Percentiles rank a stretch among this genome's conserved stretches.
These are phyloP conservation scores for Trinorchestia longiramus DNA, from an alignment of 1,140 invertebrate species.

Conservation along the genomic window DNA sequence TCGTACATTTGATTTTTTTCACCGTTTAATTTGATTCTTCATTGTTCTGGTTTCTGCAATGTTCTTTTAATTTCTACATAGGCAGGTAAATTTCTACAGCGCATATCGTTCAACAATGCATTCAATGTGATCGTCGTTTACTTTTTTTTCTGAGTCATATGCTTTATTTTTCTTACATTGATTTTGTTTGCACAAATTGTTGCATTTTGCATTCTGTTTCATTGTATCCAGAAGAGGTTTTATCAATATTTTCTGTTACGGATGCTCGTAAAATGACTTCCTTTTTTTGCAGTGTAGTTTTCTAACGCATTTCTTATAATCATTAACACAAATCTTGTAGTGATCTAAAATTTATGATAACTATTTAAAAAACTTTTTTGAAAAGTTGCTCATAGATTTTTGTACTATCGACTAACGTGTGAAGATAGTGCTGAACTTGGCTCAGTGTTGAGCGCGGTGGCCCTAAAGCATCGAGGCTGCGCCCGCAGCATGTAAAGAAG, in stretches of 20 bases:
- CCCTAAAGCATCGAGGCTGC: not conserved
- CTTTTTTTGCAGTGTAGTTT: slow-evolving; percentile 7
- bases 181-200: not conserved
- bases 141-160: not conserved
- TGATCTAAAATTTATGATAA: slow-evolving; percentile 15
- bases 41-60: no score
- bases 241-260: not conserved
- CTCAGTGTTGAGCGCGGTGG: not conserved
- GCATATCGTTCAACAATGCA: no score
- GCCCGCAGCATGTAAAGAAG: not conserved
- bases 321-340: slow-evolving; percentile 29
- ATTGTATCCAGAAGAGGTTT: not conserved
- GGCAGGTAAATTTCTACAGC: no score
- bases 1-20: no score
- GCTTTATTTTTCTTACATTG: not conserved
- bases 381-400: slow-evolving; percentile 9
- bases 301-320: slow-evolving; percentile 35
- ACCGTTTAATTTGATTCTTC: no score
- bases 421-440: not conserved
- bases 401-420: not conserved
- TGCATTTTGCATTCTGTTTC: not conserved
- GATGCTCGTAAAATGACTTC: not conserved
- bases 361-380: not conserved
- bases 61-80: no score
- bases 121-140: no score